These are phyloP conservation scores for Drosophila ezoana DNA, from an alignment of 2,888 invertebrate genomes.

Conservation along the genomic window DNA sequence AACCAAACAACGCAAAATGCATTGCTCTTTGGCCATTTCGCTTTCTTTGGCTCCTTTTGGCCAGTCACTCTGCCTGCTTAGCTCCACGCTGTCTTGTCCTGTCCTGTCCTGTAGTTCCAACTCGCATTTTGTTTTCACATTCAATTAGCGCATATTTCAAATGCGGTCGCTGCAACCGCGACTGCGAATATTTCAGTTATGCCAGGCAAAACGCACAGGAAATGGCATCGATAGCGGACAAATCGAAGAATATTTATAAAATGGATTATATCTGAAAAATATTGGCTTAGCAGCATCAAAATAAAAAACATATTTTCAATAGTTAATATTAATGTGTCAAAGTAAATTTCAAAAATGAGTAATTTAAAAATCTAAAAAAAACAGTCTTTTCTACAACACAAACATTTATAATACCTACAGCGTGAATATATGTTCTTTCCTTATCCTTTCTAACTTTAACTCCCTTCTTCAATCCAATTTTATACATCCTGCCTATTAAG, in stretches of 20 bases:
- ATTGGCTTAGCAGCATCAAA: too few species aligned
- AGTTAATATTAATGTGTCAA: too few species aligned
- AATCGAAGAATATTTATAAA: constrained; percentile 17
- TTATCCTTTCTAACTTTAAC: too few species aligned
- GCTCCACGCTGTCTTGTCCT: constrained; percentile 16
- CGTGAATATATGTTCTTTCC: too few species aligned
- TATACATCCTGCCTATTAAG: too few species aligned
- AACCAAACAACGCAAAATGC: constrained; percentile 76
- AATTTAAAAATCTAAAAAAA: too few species aligned
- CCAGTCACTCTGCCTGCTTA: constrained; percentile 5
- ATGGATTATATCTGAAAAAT: background rate
- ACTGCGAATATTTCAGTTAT: constrained; percentile 54
- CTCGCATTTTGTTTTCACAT: constrained; percentile 70
- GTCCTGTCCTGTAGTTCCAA: constrained; percentile 25
- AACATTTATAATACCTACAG: too few species aligned
- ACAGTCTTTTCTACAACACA: too few species aligned
- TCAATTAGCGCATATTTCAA: constrained; percentile 76
- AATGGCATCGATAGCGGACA: constrained; percentile 44
- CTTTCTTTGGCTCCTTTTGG: constrained; percentile 46
- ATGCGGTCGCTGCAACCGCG: constrained; percentile 53
- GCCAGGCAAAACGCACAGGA: constrained; percentile 53
- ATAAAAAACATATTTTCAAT: too few species aligned
- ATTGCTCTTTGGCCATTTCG: constrained; percentile 63
- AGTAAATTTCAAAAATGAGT: too few species aligned
- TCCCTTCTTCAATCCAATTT: too few species aligned